Evolutionary conservation across 2,113 vertebrate species (phyloP).

Genomic region (Gnathonemus longibarbis): DNA sequence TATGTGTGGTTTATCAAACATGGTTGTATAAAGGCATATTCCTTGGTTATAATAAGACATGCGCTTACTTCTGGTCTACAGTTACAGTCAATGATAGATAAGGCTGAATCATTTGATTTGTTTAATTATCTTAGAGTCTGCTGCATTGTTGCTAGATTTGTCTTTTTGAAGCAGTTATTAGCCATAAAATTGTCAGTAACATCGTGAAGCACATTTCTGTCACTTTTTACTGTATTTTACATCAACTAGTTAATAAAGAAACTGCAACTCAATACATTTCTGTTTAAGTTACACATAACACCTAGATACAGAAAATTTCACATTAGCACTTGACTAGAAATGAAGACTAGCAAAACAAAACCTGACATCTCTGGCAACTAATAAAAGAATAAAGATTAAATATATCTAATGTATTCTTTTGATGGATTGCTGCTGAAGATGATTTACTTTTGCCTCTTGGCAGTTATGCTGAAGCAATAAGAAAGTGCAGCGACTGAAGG

Average conservation of each 20-base stretch:
- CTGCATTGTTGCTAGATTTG: neutral
- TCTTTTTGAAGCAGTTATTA: neutral
- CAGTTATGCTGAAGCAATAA: slow-evolving; percentile 3
- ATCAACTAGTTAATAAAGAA: neutral
- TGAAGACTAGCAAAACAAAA: neutral
- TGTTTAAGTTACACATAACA: neutral
- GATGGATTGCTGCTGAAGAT: neutral
- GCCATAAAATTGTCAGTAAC: neutral
- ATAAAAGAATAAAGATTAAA: neutral
- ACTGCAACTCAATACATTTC: neutral
- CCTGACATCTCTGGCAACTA: neutral
- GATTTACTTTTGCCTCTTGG: neutral
- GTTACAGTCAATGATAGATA: neutral
- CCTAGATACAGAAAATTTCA: neutral
- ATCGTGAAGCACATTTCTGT: neutral
- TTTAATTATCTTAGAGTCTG: neutral
- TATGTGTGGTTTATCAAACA: neutral
- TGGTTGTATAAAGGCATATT: neutral
- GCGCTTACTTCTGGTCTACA: neutral
- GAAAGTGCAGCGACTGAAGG: neutral
- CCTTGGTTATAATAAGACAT: neutral
- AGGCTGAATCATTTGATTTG: neutral
- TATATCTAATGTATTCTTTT: neutral
- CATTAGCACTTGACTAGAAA: neutral
- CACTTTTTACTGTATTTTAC: neutral